Percentiles rank a stretch among this genome's conserved stretches.
Evolutionary conservation across 2,888 invertebrate species (phyloP).

Genomic region (Platynereis dumerilii): DNA sequence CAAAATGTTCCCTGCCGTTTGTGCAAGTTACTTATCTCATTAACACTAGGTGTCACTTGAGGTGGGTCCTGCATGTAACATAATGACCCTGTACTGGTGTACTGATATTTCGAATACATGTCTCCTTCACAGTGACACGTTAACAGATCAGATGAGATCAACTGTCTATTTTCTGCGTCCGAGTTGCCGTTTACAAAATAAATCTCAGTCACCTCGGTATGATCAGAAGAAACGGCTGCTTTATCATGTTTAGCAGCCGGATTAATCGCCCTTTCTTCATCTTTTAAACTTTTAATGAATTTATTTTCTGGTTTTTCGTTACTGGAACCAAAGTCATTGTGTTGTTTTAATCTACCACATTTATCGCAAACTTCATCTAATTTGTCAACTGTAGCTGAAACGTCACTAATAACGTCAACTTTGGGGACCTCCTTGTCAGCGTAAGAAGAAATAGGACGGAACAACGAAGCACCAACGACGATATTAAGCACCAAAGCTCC

Average conservation of each 20-base stretch:
- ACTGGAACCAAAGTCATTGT: too few relatives aligned
- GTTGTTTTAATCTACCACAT: too few relatives aligned
- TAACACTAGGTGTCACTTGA: not conserved
- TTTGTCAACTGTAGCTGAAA: not conserved
- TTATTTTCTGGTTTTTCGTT: too few relatives aligned
- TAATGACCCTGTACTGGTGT: slow-evolving; percentile 9
- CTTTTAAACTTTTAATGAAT: too few relatives aligned
- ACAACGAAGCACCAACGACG: slow-evolving; percentile 14
- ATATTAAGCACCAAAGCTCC: slow-evolving; percentile 27
- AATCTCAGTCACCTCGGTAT: too few relatives aligned
- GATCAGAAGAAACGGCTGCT: too few relatives aligned
- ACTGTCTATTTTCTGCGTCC: too few relatives aligned
- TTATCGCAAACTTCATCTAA: too few relatives aligned
- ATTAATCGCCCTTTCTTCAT: too few relatives aligned
- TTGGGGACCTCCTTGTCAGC: not conserved
- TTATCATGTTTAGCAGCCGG: too few relatives aligned
- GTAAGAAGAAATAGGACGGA: slow-evolving; percentile 34
- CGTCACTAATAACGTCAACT: not conserved
- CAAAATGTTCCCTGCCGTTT: too few relatives aligned
- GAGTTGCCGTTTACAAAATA: too few relatives aligned
- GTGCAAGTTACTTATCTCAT: not conserved
- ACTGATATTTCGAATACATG: not conserved
- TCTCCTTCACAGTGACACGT: not conserved
- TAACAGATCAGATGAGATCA: not conserved
- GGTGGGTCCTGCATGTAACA: slow-evolving; percentile 12